Percentiles rank a stretch among this genome's conserved stretches.
These are phyloP conservation scores for Drosophila nikananu DNA, from an alignment of 1,140 invertebrate genomes.

Conservation along the genomic window DNA sequence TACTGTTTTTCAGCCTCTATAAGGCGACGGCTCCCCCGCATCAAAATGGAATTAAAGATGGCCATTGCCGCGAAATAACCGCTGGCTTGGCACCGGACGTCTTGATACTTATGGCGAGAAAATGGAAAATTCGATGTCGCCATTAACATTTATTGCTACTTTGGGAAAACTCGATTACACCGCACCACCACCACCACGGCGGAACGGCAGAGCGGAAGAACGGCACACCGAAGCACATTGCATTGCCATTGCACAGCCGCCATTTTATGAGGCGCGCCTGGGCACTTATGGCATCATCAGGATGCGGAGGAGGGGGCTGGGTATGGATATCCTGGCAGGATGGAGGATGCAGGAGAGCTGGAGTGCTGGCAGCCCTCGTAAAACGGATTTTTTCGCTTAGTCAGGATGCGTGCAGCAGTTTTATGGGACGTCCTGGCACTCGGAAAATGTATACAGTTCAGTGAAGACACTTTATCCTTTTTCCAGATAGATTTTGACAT, in stretches of 20 bases:
- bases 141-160: constrained; percentile 84
- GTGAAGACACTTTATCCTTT: neutral
- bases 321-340: constrained; percentile 3
- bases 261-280: constrained; percentile 78
- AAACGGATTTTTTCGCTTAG: constrained; percentile 81
- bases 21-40: constrained; percentile 3
- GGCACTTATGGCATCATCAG: constrained; percentile 79
- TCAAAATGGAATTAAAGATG: constrained; percentile 65
- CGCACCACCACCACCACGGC: constrained; percentile 10
- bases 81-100: constrained; percentile 68
- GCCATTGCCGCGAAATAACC: constrained; percentile 51
- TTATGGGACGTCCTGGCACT: constrained; percentile 60
- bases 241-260: constrained; percentile 57
- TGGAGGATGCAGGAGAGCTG: constrained; percentile 23
- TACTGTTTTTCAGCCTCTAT: constrained; percentile 44
- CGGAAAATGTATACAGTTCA: constrained; percentile 68
- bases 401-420: constrained; percentile 64
- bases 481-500: neutral
- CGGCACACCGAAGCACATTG: constrained; percentile 15
- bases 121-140: constrained; percentile 83
- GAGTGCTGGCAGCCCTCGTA: constrained; percentile 49
- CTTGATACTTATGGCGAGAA: constrained; percentile 80
- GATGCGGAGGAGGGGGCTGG: constrained; percentile 24
- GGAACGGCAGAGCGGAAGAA: neutral
- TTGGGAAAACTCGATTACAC: constrained; percentile 81